phyloP scores from a whole-genome alignment of 2,888 invertebrate species.

The Nephrotoma flavescens region DNA sequence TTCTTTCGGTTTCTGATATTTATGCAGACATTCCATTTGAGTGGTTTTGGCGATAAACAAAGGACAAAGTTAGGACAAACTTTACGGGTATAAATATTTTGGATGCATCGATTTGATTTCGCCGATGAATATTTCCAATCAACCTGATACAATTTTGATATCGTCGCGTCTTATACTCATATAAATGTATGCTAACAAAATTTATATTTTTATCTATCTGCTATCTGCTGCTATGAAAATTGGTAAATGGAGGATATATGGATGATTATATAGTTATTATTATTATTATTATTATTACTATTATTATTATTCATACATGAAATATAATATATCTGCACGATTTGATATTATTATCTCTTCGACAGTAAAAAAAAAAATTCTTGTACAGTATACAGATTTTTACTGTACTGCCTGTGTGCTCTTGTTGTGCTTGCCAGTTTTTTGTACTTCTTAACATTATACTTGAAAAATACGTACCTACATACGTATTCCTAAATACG shows the following conservation, averaged over 20 bases:
- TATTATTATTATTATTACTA: not conserved
- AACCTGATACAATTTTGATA: not conserved
- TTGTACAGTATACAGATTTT: not conserved
- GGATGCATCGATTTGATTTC: no score
- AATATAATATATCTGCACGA: constrained; percentile 2
- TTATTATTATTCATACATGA: constrained; percentile 3
- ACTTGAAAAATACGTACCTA: not conserved
- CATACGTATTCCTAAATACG: not conserved
- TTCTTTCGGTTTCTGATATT: no score
- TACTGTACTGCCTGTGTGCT: not conserved
- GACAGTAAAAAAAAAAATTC: not conserved
- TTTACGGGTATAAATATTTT: no score
- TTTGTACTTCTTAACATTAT: not conserved
- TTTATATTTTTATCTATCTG: not conserved
- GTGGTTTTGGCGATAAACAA: no score
- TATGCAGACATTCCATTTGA: no score
- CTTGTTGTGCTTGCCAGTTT: not conserved
- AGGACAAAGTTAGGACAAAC: no score
- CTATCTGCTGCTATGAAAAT: not conserved
- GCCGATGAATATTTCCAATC: not conserved
- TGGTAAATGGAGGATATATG: not conserved
- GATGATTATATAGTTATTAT: not conserved
- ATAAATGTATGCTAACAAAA: not conserved
- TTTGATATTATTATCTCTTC: constrained; percentile 1
- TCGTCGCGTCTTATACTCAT: not conserved